Base-by-base conservation (phyloP, 2,888 invertebrate genomes). In the Seira ritae region DNA sequence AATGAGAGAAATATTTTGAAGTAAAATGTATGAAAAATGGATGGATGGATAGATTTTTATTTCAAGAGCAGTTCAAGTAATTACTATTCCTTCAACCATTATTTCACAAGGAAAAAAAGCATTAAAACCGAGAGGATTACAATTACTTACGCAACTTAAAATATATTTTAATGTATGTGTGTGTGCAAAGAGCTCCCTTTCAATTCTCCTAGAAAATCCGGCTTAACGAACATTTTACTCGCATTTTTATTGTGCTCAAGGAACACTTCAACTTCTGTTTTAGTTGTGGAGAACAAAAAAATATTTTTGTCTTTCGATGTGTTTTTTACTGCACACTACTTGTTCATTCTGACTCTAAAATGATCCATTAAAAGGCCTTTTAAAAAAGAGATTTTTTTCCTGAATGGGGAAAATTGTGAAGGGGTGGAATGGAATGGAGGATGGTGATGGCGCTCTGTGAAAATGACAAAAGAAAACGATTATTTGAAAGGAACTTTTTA, bases 81-180 rank as follows among this genome's bases (percentile, higher is more conserved):
- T 73, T 73, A 79, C 72, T 78, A 69, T n/a, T n/a, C n/a, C n/a
- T n/a, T n/a, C n/a, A n/a, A n/a, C n/a, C n/a, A 67, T 55, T 72
- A 31, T 8, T 6, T n/a, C 60, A 75, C 75, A 67, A 75, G 46
- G 55, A 50, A 66, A 68, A 23, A 46, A 55, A 62, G n/a, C 77
- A 77, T 72, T 67, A 79, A 62, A 79, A 46, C 78, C n/a, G n/a
- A n/a, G 72, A 66, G 78, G 72, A 79, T 72, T 65, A 65, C 78
- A 79, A 79, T 79, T 79, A 79, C 78, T 79, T 79, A 67, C 78
- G 71, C 78, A 79, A 72, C 42, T 72, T 79, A 67, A 79, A 31
- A 66, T 72, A 71, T 72, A 67, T 77, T 74, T n/a, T n/a, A n/a
- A n/a, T n/a, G n/a, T n/a, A n/a, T n/a, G n/a, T n/a, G n/a, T n/a